A percentile compares a stretch with the other conserved stretches of the same genome.
These are phyloP conservation scores for Epinotia bilunana DNA, from an alignment of 2,888 invertebrate genomes.

Conservation along the genomic window DNA sequence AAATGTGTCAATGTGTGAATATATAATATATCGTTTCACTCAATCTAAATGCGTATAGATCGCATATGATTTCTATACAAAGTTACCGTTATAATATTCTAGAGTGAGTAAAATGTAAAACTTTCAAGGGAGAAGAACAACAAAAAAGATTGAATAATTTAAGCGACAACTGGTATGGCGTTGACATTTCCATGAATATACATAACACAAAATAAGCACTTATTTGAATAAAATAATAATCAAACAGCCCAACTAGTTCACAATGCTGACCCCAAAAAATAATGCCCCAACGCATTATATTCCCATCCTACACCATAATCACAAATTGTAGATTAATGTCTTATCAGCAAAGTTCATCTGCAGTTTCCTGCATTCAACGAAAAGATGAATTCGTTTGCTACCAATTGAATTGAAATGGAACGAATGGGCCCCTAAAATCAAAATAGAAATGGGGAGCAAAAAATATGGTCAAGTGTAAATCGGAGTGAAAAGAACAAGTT, in stretches of 20 bases:
- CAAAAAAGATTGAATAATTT: no score
- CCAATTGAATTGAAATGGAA: slow-evolving; percentile 81
- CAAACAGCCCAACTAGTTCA: slow-evolving; percentile 2
- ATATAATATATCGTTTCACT: no score
- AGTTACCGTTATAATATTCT: no score
- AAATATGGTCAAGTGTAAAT: slow-evolving; percentile 18
- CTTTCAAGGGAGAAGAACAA: no score
- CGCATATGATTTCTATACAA: no score
- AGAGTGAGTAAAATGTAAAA: no score
- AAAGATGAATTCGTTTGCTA: slow-evolving; percentile 79
- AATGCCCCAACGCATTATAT: slow-evolving; percentile 45
- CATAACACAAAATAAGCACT: not conserved
- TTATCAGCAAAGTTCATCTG: slow-evolving; percentile 75
- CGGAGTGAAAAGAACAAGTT: not conserved
- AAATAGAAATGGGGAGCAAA: slow-evolving; percentile 63
- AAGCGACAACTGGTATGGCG: not conserved
- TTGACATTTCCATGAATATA: slow-evolving; percentile 25
- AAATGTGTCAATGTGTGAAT: no score
- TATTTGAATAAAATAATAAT: slow-evolving; percentile 25
- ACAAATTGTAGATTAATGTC: slow-evolving; percentile 59
- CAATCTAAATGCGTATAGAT: no score
- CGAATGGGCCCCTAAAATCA: slow-evolving; percentile 73
- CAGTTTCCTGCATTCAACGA: slow-evolving; percentile 68
- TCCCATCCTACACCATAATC: slow-evolving; percentile 61
- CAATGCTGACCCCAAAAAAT: slow-evolving; percentile 29